Evolutionary conservation across 2,888 invertebrate genomes (phyloP).

Genomic region (Protonemura montana): DNA sequence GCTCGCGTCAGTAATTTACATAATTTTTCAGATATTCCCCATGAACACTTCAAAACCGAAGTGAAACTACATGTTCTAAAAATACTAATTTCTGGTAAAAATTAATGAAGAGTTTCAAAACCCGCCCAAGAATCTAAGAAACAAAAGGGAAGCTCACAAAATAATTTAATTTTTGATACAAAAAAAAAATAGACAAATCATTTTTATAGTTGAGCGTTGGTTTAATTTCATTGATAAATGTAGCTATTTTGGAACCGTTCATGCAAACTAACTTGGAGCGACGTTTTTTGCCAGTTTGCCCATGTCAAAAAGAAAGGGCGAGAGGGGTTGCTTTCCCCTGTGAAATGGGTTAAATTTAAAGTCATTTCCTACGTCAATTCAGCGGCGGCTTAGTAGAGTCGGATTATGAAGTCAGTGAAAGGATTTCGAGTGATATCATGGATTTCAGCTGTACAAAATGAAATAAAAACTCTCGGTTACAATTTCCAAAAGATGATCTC

Average conservation of each 20-base stretch:
- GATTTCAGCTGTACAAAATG: neutral
- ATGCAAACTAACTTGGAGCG: neutral
- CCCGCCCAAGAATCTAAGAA: too few species aligned
- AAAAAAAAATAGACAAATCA: too few species aligned
- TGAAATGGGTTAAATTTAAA: neutral
- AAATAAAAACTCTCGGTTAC: neutral
- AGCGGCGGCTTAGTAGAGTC: neutral
- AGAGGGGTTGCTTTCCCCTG: too few species aligned
- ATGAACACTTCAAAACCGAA: too few species aligned
- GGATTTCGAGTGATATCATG: neutral
- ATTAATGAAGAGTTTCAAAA: too few species aligned
- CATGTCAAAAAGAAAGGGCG: neutral
- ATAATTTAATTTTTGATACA: too few species aligned
- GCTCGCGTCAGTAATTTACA: too few species aligned
- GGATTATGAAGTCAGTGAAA: conserved; percentile 5
- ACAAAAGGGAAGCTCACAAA: too few species aligned
- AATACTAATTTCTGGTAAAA: too few species aligned
- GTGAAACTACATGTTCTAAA: too few species aligned
- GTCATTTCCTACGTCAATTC: neutral
- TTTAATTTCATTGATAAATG: neutral
- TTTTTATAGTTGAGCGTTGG: neutral
- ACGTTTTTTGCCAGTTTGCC: neutral
- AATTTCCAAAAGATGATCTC: neutral
- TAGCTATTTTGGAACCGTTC: neutral
- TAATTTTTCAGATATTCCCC: too few species aligned